phyloP scores from a whole-genome alignment of 2,797 vertebrate species.

The Buceros bicornis region DNA sequence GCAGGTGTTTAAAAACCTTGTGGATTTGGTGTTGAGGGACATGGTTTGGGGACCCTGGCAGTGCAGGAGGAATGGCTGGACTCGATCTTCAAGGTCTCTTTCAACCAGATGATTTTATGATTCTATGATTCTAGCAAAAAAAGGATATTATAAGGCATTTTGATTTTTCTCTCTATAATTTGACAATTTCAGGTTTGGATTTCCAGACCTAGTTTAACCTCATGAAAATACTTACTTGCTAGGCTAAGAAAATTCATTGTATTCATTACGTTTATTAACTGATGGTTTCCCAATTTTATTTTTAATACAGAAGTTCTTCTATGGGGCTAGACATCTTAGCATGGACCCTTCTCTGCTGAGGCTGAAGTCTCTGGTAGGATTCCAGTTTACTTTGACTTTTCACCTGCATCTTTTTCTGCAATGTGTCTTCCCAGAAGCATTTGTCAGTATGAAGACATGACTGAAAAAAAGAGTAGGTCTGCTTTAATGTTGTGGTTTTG shows the following conservation, averaged over 20 bases:
- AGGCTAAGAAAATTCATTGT: neutral
- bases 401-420: neutral
- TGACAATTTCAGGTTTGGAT: neutral
- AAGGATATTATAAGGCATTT: fast-evolving
- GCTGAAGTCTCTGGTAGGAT: neutral
- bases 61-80: too few species aligned
- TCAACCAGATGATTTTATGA: too few species aligned
- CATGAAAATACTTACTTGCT: neutral
- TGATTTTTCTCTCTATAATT: neutral
- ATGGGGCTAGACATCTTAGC: neutral
- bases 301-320: neutral
- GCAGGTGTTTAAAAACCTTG: too few species aligned
- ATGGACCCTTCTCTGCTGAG: neutral
- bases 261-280: neutral
- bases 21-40: too few species aligned
- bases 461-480: neutral
- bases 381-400: neutral
- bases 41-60: too few species aligned
- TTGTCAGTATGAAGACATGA: neutral
- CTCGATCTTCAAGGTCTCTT: too few species aligned
- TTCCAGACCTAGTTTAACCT: neutral
- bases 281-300: neutral
- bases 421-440: neutral
- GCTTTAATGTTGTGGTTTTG: neutral
- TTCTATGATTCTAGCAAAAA: neutral